A percentile compares a stretch with the other conserved stretches of the same genome.
Conservation (phyloP, 1,140 invertebrate species). For the Maconellicoccus hirsutus region DNA sequence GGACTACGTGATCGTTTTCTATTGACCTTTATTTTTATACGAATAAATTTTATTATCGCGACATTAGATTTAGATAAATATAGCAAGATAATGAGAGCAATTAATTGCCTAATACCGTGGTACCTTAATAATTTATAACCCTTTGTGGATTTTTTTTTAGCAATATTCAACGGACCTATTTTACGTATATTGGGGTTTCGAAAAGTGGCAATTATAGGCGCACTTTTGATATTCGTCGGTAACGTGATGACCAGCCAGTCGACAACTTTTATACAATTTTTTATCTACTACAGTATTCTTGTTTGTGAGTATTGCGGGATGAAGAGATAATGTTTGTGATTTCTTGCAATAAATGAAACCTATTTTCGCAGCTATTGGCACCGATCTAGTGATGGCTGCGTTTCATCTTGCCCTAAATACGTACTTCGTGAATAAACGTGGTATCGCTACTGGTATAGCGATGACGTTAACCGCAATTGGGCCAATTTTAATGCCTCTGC, state of each 20-base stretch:
- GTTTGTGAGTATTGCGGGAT: slow-evolving; percentile 45
- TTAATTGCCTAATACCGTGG: no score
- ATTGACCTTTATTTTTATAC: no score
- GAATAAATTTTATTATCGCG: no score
- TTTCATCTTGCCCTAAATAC: slow-evolving; percentile 58
- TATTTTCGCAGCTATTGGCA: slow-evolving; percentile 42
- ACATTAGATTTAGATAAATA: no score
- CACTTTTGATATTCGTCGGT: slow-evolving; percentile 41
- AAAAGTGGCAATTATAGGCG: slow-evolving; percentile 42
- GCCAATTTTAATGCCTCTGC: slow-evolving; percentile 57
- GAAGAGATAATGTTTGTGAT: no score
- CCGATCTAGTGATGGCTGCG: slow-evolving; percentile 50
- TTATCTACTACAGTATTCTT: slow-evolving; percentile 50
- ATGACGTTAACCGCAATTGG: slow-evolving; percentile 59
- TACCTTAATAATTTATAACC: no score
- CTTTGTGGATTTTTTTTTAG: slow-evolving; percentile 33
- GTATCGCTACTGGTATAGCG: slow-evolving; percentile 52
- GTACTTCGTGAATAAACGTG: slow-evolving; percentile 53
- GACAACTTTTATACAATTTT: slow-evolving; percentile 39
- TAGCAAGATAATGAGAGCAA: no score
- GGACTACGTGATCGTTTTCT: no score
- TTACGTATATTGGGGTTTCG: slow-evolving; percentile 43
- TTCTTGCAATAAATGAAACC: background rate
- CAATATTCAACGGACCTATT: slow-evolving; percentile 45
- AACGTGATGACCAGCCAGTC: slow-evolving; percentile 42